phyloP scores from a whole-genome alignment of 2,888 invertebrate species.

The Poecilus cupreus region DNA sequence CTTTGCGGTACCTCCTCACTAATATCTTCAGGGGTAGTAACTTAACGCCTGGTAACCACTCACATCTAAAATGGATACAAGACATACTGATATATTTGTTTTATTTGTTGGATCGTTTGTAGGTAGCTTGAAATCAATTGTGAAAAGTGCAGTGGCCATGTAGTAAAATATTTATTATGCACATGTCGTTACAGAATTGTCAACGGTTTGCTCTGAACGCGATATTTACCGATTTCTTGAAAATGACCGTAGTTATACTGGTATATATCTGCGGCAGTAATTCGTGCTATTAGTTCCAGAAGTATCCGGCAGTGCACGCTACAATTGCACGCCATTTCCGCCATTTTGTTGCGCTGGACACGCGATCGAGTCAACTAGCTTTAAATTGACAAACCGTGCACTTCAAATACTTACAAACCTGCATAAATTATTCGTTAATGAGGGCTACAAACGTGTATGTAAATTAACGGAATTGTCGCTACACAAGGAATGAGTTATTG shows the following conservation, averaged over 20 bases:
- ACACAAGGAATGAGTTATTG: constrained; percentile 13
- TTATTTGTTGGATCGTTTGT: too few species aligned
- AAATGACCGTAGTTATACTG: constrained; percentile 16
- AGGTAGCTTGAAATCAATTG: too few species aligned
- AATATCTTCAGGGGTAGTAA: too few species aligned
- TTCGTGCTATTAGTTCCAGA: constrained; percentile 47
- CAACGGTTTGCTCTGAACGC: constrained; percentile 23
- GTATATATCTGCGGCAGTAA: constrained; percentile 34
- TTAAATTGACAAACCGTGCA: constrained; percentile 45
- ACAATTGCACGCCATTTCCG: constrained; percentile 53
- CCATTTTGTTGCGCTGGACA: constrained; percentile 37
- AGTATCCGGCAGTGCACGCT: constrained; percentile 52
- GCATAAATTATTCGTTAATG: constrained; percentile 8
- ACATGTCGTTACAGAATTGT: constrained; percentile 39
- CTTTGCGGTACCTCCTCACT: too few species aligned
- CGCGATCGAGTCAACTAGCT: constrained; percentile 41
- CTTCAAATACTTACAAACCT: constrained; percentile 25
- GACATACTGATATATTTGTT: too few species aligned
- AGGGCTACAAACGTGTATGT: constrained; percentile 8
- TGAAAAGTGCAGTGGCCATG: constrained; percentile 9
- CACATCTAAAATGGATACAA: too few species aligned
- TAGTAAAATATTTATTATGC: constrained; percentile 38
- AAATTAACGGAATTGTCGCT: constrained; percentile 25
- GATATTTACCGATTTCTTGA: constrained; percentile 45
- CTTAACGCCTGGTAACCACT: too few species aligned